Conservation (phyloP, 2,888 invertebrate species). For the Nipponacmea schrenckii region DNA sequence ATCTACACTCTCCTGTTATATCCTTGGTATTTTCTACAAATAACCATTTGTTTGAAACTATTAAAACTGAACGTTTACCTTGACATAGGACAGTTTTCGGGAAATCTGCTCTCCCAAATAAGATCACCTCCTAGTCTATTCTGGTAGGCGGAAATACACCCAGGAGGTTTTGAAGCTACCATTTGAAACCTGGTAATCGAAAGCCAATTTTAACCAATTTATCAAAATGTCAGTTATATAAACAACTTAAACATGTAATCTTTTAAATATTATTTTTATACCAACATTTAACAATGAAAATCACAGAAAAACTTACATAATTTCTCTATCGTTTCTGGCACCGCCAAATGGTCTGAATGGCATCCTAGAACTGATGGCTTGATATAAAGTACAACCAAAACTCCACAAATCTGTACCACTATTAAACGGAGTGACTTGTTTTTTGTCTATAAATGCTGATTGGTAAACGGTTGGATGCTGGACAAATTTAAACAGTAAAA, state of each 20-base stretch:
- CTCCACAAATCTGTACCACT: conserved; percentile 96
- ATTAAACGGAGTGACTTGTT: conserved; percentile 85
- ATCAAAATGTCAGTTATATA: no score
- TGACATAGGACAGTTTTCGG: conserved; percentile 5
- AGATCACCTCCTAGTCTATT: background rate
- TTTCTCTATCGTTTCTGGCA: conserved; percentile 85
- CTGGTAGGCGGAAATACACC: conserved; percentile 12
- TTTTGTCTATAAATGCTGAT: conserved; percentile 84
- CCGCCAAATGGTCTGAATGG: conserved; percentile 94
- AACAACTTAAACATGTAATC: no score
- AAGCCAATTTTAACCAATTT: no score
- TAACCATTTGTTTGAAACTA: no score
- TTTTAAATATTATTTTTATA: no score
- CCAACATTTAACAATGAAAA: no score
- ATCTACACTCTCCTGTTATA: no score
- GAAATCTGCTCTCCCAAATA: conserved; percentile 13
- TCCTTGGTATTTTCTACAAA: no score
- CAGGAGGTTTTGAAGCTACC: conserved; percentile 14
- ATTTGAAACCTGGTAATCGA: conserved; percentile 15
- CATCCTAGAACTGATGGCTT: conserved; percentile 91
- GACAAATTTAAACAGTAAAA: background rate
- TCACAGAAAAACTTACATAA: conserved; percentile 77
- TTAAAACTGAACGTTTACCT: background rate
- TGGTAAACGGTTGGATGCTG: conserved; percentile 94
- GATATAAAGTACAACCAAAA: conserved; percentile 91